Evolutionary conservation across 2,888 invertebrate genomes (phyloP), one percentile per base, ranked within the genome.

Genomic region (Stenodera caucasica): DNA sequence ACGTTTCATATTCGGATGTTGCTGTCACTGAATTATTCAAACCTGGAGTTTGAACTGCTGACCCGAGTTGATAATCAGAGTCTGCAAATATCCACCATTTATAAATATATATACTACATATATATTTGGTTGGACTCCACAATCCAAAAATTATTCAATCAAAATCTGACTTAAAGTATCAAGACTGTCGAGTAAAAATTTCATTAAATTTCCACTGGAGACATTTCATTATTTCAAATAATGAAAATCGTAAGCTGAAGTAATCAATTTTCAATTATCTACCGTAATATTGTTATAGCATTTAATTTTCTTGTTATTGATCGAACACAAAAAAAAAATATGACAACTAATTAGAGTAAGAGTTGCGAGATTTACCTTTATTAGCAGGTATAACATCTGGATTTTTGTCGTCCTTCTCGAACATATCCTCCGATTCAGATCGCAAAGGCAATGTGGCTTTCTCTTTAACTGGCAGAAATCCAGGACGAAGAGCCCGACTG

Each of bases 351-450:
- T 45, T 1, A 30, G 30, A 2, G 30, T 40, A 18, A 30, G 21
- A 49, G 21, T 26, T 18, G 26, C 4, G 7, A 55, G 57, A 63
- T 64, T 82, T 83, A 92, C 93, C 92, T 88, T 92, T 92, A 78
- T 91, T 92, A 70, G 90, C 88, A 29, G 94, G 93, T 62, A 94
- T 90, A 67, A 94, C 92, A 78, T 94, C 94, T 29, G 94, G 94
- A 83, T 94, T 94, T 79, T 89, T 90, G 81, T 95, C 94, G 76
- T 94, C 94, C 68, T 84, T 84, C 67, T 86, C 87, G 72, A 90
- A 90, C 76, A 90, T 86, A 75, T 89, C 90, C 68, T 90, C 88
- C 18, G 87, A 85, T 68, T 81, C 82, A 71, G 83, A 84, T 69
- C 84, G 83, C 67, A 85, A 83, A 69, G 88, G 88, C 77, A 88